Evolutionary conservation across 2,888 invertebrate species (phyloP), one percentile per base, ranked within the genome.

Genomic region (Marronus borbonicus): DNA sequence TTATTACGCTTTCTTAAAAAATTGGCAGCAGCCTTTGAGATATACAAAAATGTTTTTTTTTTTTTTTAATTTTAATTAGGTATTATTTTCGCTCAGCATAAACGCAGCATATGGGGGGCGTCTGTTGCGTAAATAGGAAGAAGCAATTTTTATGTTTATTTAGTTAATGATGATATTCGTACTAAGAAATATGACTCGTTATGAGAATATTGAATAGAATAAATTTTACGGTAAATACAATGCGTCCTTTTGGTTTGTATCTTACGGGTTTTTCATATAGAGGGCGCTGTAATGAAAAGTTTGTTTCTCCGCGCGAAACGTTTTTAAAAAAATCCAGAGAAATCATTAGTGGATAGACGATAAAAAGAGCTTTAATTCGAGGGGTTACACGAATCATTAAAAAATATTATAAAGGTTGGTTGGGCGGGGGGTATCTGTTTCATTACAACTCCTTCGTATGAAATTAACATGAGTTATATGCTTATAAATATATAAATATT

Each of bases 1-100:
- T 82, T 80, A 75, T 81, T 81, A 83, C 85, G 84, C 81, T 86
- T 84, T 68, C 20, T 86, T 86, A 17, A 86, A 87, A 87, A 86
- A 85, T 83, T 85, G 86, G 86, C 86, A 80, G 85, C 84, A 85
- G 86, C 87, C 86, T 87, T 84, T 82, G 83, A 84, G 82, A 85
- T 84, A 83, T 82, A 83, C 85, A 84, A 86, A 84, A 83, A 24
- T 24, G 24, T 24, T 24, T 24, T 24, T 24, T 44, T 8, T 39
- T 39, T 44, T 44, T 44, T 44, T 12, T 36, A 5, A 5, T 36
- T 44, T 44, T 44, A 12, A 12, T 44, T 44, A 44, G 7, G 5
- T 39, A 44, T 44, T 44, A 83, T 84, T n/a, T 55, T 82, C 82
- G 84, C 85, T 84, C 84, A 85, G 85, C 83, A 20, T 17, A 55